phyloP scores from a whole-genome alignment of 2,888 invertebrate species.

The Mythimna loreyi region DNA sequence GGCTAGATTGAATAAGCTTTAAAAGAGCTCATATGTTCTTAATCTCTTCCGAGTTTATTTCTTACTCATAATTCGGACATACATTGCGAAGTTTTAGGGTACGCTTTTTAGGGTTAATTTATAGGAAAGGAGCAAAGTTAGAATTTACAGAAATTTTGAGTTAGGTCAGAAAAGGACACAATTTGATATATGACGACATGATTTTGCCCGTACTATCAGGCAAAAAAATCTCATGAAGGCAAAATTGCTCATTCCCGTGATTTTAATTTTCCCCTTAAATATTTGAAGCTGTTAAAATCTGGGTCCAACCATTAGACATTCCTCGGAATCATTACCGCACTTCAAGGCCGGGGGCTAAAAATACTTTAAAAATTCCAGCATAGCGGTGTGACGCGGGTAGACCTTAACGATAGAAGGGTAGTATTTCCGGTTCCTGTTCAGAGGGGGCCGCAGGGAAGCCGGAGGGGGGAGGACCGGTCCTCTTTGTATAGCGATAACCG shows the following conservation, averaged over 20 bases:
- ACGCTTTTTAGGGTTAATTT: too few species aligned
- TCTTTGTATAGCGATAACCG: slow-evolving; percentile 90
- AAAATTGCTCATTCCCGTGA: background rate
- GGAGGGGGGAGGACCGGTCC: slow-evolving; percentile 75
- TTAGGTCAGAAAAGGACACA: background rate
- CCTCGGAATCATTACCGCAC: slow-evolving; percentile 72
- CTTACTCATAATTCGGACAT: too few species aligned
- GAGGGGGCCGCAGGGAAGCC: slow-evolving; percentile 65
- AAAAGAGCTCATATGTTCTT: too few species aligned
- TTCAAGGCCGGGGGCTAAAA: slow-evolving; percentile 79
- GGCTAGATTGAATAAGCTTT: too few species aligned
- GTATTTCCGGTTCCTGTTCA: slow-evolving; percentile 87
- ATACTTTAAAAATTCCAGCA: slow-evolving; percentile 80
- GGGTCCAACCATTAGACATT: slow-evolving; percentile 60
- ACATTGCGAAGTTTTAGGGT: too few species aligned
- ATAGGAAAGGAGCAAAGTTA: too few species aligned
- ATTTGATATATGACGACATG: background rate
- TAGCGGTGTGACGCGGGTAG: slow-evolving; percentile 84
- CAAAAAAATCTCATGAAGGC: background rate
- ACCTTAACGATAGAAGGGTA: slow-evolving; percentile 90
- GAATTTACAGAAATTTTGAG: too few species aligned
- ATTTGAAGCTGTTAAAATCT: slow-evolving; percentile 41
- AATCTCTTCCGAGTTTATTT: too few species aligned
- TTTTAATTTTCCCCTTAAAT: slow-evolving; percentile 20
- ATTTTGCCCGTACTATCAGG: background rate